Evolutionary conservation across 1,140 invertebrate species (phyloP).

Genomic region (Drosophila bifasciata): DNA sequence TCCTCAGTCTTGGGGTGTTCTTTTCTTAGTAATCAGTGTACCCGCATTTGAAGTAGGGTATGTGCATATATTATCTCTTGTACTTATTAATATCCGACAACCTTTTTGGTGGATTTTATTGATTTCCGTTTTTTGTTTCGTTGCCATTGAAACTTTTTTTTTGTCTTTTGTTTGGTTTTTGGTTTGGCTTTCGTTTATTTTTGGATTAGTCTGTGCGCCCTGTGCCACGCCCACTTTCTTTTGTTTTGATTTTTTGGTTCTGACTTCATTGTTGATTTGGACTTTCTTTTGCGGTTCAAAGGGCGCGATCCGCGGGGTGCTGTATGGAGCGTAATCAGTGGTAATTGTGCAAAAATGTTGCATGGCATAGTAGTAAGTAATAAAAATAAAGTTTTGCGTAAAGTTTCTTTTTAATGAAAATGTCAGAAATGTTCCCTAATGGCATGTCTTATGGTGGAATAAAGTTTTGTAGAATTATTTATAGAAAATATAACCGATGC

Average conservation of each 20-base stretch:
- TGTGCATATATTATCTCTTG: neutral
- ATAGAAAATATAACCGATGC: too few species aligned
- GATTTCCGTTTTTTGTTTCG: conserved; percentile 49
- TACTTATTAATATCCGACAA: conserved; percentile 50
- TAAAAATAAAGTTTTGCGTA: conserved; percentile 27
- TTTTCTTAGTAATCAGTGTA: neutral
- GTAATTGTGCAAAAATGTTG: conserved; percentile 45
- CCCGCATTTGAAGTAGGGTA: neutral
- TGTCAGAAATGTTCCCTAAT: neutral
- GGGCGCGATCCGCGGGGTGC: neutral
- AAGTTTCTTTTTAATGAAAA: conserved; percentile 46
- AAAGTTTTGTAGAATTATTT: too few species aligned
- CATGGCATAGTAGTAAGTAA: conserved; percentile 24
- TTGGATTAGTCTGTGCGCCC: conserved; percentile 53
- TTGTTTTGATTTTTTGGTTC: conserved; percentile 50
- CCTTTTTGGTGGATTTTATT: conserved; percentile 54
- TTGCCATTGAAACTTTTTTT: conserved; percentile 69
- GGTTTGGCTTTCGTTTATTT: conserved; percentile 53
- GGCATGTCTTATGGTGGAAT: too few species aligned
- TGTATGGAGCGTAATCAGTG: conserved; percentile 45
- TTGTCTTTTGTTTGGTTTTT: conserved; percentile 19
- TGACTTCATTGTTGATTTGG: conserved; percentile 31
- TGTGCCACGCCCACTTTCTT: conserved; percentile 44
- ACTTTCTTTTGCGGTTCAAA: neutral
- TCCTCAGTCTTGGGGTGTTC: too few species aligned